A percentile compares a stretch with the other conserved stretches of the same genome.
These are phyloP conservation scores for Thalassoma bifasciatum DNA, from an alignment of 2,113 vertebrate genomes.

Conservation along the genomic window DNA sequence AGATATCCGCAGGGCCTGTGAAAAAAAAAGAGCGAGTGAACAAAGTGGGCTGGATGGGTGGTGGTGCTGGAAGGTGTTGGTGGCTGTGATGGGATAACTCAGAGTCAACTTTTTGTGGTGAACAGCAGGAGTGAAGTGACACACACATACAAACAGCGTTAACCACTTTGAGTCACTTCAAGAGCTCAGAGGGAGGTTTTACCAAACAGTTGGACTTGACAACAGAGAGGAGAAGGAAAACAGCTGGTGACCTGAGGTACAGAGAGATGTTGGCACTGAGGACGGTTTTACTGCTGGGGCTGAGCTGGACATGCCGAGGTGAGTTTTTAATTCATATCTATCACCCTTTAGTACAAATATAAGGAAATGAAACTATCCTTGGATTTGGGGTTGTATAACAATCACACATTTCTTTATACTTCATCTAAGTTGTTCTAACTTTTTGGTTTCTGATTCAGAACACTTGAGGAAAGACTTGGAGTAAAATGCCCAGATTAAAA, in stretches of 20 bases:
- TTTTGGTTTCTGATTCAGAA: too few relatives aligned
- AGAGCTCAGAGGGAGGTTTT: conserved; percentile 12
- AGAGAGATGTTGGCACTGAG: not conserved
- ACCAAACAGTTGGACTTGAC: conserved; percentile 16
- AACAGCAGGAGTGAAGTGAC: conserved; percentile 16
- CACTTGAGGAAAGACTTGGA: too few relatives aligned
- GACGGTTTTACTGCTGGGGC: conserved; percentile 67
- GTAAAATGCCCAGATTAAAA: too few relatives aligned
- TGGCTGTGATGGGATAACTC: conserved; percentile 40
- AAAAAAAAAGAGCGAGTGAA: conserved; percentile 68
- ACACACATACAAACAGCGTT: not conserved
- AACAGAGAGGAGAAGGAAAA: not conserved
- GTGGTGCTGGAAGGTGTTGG: conserved; percentile 39
- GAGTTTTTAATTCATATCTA: conserved; percentile 30
- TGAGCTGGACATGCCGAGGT: conserved; percentile 76
- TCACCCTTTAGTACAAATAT: too few relatives aligned
- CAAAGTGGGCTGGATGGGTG: conserved; percentile 52
- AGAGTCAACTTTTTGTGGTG: conserved; percentile 35
- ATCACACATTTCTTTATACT: too few relatives aligned
- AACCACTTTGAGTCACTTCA: not conserved
- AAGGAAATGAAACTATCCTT: too few relatives aligned
- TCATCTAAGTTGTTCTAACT: too few relatives aligned
- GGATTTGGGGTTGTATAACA: too few relatives aligned
- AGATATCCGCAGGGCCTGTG: conserved; percentile 82
- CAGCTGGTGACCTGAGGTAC: not conserved